phyloP scores from a whole-genome alignment of 2,888 invertebrate genomes.

The Noctua janthina region DNA sequence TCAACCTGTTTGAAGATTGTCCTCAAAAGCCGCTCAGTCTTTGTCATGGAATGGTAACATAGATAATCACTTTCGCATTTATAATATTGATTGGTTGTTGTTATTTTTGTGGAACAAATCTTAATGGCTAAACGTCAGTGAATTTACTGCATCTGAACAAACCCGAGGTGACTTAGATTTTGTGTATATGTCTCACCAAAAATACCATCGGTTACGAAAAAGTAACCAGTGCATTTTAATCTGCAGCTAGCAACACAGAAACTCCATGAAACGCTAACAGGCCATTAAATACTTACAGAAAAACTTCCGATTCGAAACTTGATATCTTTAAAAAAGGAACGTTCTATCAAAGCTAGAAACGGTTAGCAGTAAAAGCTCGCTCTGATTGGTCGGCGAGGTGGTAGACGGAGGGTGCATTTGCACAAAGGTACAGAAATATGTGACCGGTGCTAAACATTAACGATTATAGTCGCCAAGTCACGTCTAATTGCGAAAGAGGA shows the following conservation, averaged over 20 bases:
- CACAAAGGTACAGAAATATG: slow-evolving; percentile 89
- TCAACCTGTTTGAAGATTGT: not conserved
- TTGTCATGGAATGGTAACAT: not conserved
- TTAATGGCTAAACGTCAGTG: not conserved
- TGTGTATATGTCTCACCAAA: not conserved
- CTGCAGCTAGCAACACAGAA: slow-evolving; percentile 15
- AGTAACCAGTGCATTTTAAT: not conserved
- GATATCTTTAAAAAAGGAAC: slow-evolving; percentile 62
- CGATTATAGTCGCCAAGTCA: slow-evolving; percentile 89
- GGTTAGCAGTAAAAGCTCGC: slow-evolving; percentile 66
- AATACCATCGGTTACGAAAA: not conserved
- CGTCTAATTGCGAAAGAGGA: slow-evolving; percentile 88
- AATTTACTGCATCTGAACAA: not conserved
- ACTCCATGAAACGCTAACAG: not conserved
- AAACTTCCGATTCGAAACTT: slow-evolving; percentile 31
- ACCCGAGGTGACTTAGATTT: not conserved
- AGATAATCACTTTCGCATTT: not conserved
- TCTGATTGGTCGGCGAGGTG: slow-evolving; percentile 73
- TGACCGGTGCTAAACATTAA: slow-evolving; percentile 90
- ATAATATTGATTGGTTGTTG: not conserved
- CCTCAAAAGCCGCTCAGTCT: not conserved
- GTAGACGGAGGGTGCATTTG: slow-evolving; percentile 86
- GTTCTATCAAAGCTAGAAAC: slow-evolving; percentile 66
- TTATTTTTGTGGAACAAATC: not conserved
- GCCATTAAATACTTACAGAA: slow-evolving; percentile 24